Conservation (phyloP, 2,113 vertebrate genomes). For the Hippocampus comes region DNA sequence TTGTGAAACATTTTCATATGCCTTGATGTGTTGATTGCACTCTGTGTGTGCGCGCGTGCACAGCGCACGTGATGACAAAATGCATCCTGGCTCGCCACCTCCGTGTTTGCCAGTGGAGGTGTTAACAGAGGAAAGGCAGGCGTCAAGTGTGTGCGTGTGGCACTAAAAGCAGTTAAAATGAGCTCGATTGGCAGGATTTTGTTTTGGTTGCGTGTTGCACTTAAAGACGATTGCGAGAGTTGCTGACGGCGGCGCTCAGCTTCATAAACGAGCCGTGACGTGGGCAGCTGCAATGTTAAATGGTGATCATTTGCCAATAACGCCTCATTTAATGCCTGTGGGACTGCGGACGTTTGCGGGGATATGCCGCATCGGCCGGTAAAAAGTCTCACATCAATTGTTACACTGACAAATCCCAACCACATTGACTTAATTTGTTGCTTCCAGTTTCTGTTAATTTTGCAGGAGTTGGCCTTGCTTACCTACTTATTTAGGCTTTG, state of each 20-base stretch:
- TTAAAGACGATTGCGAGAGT: not conserved
- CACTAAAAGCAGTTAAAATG: conserved; percentile 30
- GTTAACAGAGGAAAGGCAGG: conserved; percentile 66
- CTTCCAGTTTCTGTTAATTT: not conserved
- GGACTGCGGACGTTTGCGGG: not conserved
- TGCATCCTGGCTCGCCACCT: conserved; percentile 69
- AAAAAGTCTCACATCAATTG: not conserved
- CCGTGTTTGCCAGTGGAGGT: conserved; percentile 54
- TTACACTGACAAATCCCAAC: not conserved
- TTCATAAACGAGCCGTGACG: not conserved
- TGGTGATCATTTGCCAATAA: not conserved
- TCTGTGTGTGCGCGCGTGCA: conserved; percentile 9
- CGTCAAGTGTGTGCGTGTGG: conserved; percentile 36
- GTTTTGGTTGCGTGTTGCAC: not conserved
- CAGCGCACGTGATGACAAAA: conserved; percentile 60
- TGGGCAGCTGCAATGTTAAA: not conserved
- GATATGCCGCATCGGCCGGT: not conserved
- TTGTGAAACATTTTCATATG: not conserved
- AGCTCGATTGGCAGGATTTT: not conserved
- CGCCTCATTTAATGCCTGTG: not conserved
- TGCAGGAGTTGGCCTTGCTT: too few species aligned
- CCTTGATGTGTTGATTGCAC: conserved; percentile 10
- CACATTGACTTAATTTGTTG: not conserved
- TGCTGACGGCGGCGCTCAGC: not conserved
- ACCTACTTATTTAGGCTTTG: not conserved